A percentile compares a stretch with the other conserved stretches of the same genome.
phyloP scores from a whole-genome alignment of 30 jellyfish, hydroid and myxozoan genomes.

The Turritopsis dohrnii region DNA sequence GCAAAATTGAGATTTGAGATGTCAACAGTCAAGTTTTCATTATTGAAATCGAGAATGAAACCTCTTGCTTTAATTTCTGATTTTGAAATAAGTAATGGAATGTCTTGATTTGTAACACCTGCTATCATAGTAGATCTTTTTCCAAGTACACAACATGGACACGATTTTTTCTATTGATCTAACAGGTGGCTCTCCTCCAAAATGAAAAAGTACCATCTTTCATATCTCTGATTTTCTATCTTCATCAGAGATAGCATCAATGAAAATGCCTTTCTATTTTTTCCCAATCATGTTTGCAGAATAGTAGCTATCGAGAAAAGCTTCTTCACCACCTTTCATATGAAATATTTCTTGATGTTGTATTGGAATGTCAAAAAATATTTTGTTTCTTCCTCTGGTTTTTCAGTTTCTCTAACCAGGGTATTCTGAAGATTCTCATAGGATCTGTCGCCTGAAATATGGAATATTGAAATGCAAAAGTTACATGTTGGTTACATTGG shows the following conservation, averaged over 20 bases:
- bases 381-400: not conserved
- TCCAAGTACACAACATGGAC: not conserved
- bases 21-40: too few relatives aligned
- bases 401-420: not conserved
- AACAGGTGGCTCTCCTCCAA: constrained; percentile 25
- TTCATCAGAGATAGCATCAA: constrained; percentile 27
- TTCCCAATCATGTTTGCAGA: constrained; percentile 24
- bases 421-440: constrained; percentile 5
- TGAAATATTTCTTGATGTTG: constrained; percentile 22
- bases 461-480: constrained; percentile 23
- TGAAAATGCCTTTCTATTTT: constrained; percentile 26
- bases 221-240: not conserved
- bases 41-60: not conserved
- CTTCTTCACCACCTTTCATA: constrained; percentile 28
- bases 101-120: constrained; percentile 17
- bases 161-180: not conserved
- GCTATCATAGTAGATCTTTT: constrained; percentile 32
- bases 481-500: constrained; percentile 30
- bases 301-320: constrained; percentile 3
- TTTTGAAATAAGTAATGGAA: constrained; percentile 20
- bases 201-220: constrained; percentile 28
- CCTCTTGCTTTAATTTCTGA: constrained; percentile 22
- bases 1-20: not conserved
- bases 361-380: not conserved
- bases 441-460: constrained; percentile 24